Base-by-base conservation (phyloP, 1,140 invertebrate species). In the Ephestia elutella region DNA sequence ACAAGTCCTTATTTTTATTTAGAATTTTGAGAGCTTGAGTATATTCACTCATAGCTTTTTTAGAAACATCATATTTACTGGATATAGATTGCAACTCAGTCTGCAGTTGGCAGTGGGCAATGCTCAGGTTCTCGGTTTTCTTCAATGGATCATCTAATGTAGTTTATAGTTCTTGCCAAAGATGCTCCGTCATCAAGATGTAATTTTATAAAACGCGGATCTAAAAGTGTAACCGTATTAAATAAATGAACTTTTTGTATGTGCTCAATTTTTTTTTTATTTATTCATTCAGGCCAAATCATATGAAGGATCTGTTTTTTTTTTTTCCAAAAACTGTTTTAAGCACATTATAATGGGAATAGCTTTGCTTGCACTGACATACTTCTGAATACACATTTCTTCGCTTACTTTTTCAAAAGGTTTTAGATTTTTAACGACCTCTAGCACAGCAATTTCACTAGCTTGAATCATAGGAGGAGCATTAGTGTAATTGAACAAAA, bases 251-350 rank as follows among this genome's bases (percentile, higher is more conserved):
- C 62, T 66, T 70, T 70, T 70, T 70, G 62, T 35, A 70, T 66
- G 56, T 65, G 51, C 21, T 66, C 62, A 58, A 70, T 66, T 70
- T 64, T 66, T 70, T 70, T 70, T 21, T 70, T 70, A 66, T n/a
- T n/a, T 64, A 63, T 66, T 66, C 51, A 56, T 57, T 62, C 62
- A 54, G 21, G 56, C 62, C 38, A 64, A 68, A 59, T 60, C 66
- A 60, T 49, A 18, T 18, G 57, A 51, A 59, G 54, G 21, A 51
- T 50, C 18, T 57, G 48, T 62, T 62, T 55, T 48, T n/a, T n/a
- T n/a, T n/a, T n/a, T n/a, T 32, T 56, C 54, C 48, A 61, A 56
- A 38, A 61, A 21, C 54, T 18, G 20, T 61, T 61, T 61, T 54
- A 63, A 50, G 28, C 60, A 66, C 49, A 51, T 63, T 49, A 60